Evolutionary conservation across 2,113 vertebrate species (phyloP), one percentile per base, ranked within the genome.

Genomic region (Chionomys nivalis): DNA sequence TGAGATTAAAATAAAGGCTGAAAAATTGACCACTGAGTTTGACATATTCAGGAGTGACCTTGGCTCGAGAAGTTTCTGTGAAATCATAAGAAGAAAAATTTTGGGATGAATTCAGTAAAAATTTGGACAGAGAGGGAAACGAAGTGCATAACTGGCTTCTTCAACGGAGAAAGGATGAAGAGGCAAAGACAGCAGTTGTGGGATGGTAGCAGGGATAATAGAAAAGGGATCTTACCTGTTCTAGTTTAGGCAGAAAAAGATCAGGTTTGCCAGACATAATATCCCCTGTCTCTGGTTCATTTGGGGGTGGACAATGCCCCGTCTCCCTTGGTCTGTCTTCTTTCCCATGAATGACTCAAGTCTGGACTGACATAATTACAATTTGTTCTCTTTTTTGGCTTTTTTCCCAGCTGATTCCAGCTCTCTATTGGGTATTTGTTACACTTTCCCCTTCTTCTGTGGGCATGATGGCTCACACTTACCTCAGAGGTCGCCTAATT

Each of bases 21-120:
- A 96, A 96, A 96, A 95, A 90, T n/a, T 92, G 70, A 90, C 89
- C 89, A 49, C 12, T 77, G 72, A 75, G 23, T 92, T 90, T 96
- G 91, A 88, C 81, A 90, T 83, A 79, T 79, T 85, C 55, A 31
- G 65, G 79, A 61, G 65, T 95, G 81, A 89, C 93, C 96, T 94
- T 94, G 89, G 95, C 65, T 85, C 83, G 36, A 83, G 8, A 95
- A 28, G 36, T 78, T 89, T 93, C 85, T 87, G 16, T 94, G 66
- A 28, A 83, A 90, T 78, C 44, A 93, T 44, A 91, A 39, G 11
- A 94, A 89, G 42, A 93, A 93, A 81, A 17, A 6, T n/a, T 89
- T 12, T 36, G 17, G 19, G 87, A 86, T 58, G 1, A 92, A 11
- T 39, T 87, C 33, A 68, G 23, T 79, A 65, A 76, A 87, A 94